Base-by-base conservation (phyloP, 2,113 vertebrate species). In the Lutjanus erythropterus region DNA sequence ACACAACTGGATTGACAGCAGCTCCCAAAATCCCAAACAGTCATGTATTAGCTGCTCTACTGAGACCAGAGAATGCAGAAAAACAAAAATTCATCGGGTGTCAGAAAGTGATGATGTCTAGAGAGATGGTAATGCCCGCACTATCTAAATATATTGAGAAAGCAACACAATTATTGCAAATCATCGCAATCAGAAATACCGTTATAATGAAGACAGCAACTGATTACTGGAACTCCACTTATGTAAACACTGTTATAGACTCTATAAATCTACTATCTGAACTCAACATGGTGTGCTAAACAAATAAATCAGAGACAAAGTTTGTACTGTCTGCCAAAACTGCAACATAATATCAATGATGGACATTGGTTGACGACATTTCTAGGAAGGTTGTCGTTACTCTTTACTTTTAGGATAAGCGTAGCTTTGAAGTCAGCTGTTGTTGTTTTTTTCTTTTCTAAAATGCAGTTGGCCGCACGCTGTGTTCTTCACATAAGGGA, bases 1-100 rank as follows among this genome's bases (percentile, higher is more conserved):
- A 75, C 0, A 21, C 15, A 19, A 12, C 18, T 53, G 58, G 77
- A 86, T 66, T 86, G 83, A 86, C 87, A 78, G 87, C 50, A 39
- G 58, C 56, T 59, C 65, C 69, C 74, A 21, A 68, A 15, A 18
- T 59, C 42, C 65, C 6, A 35, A 59, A 75, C 67, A 39, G 59
- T 27, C 55, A 35, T 25, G 60, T 61, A 50, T 75, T 52, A 75
- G 55, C 41, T 25, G 14, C 52, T 83, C 72, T n/a, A 21, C 19
- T 27, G 77, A 64, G 44, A 81, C 37, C 35, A 29, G 49, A 47
- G n/a, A 61, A 15, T 19, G 59, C 69, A 41, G 18, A 65, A n/a
- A 3, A 58, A 33, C 27, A 33, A 27, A 71, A 11, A 23, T 33
- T 29, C 33, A 21, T 27, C 44, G n/a, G 14, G 16, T 18, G 41